These are phyloP conservation scores for Matsumyia berberina DNA, from an alignment of 2,888 invertebrate species.

Conservation along the genomic window DNA sequence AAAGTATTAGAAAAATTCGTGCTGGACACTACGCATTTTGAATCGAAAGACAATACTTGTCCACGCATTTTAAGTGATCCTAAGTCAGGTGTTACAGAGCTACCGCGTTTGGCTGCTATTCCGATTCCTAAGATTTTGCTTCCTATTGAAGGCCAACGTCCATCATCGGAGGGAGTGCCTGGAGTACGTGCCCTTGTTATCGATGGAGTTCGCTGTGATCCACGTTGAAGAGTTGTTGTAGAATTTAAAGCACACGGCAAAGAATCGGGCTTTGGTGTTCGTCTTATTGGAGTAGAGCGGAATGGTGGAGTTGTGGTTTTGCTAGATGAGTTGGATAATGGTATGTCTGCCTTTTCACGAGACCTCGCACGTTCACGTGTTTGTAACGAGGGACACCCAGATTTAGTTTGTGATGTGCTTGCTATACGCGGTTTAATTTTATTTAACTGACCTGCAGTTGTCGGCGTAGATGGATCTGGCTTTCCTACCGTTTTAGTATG, in stretches of 20 bases:
- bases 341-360: conserved; percentile 86
- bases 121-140: conserved; percentile 71
- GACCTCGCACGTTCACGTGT: conserved; percentile 87
- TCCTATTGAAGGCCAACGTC: conserved; percentile 87
- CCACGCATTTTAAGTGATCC: conserved; percentile 80
- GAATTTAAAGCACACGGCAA: conserved; percentile 85
- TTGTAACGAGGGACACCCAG: conserved; percentile 85
- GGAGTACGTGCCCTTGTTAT: conserved; percentile 87
- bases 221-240: conserved; percentile 80
- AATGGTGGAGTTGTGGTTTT: conserved; percentile 82
- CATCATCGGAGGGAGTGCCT: conserved; percentile 88
- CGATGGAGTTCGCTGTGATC: conserved; percentile 84
- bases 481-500: conserved; percentile 57
- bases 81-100: conserved; percentile 82
- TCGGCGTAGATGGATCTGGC: conserved; percentile 56
- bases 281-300: conserved; percentile 80
- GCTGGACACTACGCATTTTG: conserved; percentile 81
- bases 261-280: conserved; percentile 81
- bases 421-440: conserved; percentile 85
- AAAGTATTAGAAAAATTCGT: conserved; percentile 92
- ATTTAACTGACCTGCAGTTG: conserved; percentile 75
- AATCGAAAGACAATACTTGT: conserved; percentile 80
- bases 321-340: conserved; percentile 85
- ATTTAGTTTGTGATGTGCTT: conserved; percentile 84
- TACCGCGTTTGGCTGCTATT: conserved; percentile 79